A percentile compares a stretch with the other conserved stretches of the same genome.
These are phyloP conservation scores for Trypoxylon attenuatum DNA, from an alignment of 2,888 invertebrate species.

Conservation along the genomic window DNA sequence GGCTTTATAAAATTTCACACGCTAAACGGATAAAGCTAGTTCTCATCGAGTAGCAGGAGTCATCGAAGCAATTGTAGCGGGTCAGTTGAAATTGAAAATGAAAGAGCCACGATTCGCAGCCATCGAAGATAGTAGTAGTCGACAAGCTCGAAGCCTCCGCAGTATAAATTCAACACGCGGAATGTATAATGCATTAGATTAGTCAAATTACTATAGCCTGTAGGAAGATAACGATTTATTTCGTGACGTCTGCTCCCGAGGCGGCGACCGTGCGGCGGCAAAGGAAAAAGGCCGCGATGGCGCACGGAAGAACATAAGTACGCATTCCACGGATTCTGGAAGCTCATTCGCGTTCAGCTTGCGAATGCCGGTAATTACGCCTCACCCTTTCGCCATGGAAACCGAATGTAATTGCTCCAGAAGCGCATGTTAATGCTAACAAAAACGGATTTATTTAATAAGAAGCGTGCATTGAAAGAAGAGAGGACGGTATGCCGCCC, in stretches of 20 bases:
- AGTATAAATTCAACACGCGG: not conserved
- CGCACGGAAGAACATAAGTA: conserved; percentile 11
- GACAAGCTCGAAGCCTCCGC: not conserved
- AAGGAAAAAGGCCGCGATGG: not conserved
- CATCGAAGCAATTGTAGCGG: too few species aligned
- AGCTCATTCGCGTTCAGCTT: conserved; percentile 9
- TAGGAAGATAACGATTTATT: conserved; percentile 19
- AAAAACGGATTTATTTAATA: conserved; percentile 25
- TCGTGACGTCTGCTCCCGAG: not conserved
- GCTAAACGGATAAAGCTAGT: too few species aligned
- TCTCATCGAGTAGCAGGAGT: too few species aligned
- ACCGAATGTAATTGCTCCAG: conserved; percentile 11
- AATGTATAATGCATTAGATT: conserved; percentile 3
- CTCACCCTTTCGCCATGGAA: conserved; percentile 4
- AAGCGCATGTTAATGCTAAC: conserved; percentile 5
- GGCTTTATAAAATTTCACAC: too few species aligned
- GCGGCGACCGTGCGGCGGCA: not conserved
- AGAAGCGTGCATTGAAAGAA: not conserved
- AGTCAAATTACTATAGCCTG: conserved; percentile 15
- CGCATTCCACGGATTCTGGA: conserved; percentile 29
- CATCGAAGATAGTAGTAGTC: too few species aligned
- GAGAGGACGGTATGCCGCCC: not conserved
- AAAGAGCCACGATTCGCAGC: too few species aligned
- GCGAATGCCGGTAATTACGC: conserved; percentile 12
- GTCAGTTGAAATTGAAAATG: too few species aligned